Base-by-base conservation (phyloP, 2,888 invertebrate species). In the Vesta saturnalis region DNA sequence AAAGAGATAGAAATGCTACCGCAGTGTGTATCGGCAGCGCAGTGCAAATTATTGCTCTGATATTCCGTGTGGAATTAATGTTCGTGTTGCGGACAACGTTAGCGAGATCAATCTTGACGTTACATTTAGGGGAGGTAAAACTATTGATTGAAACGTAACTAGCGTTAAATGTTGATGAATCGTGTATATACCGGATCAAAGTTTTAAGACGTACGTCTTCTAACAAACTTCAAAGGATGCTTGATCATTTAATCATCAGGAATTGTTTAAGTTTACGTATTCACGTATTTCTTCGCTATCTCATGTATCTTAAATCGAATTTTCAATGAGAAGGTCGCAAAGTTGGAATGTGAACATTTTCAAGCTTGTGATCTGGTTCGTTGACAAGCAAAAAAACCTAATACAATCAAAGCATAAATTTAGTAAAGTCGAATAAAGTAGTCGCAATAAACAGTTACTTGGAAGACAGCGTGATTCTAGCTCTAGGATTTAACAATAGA, bases 371-470 rank as follows among this genome's bases (percentile, higher is more conserved):
- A 39, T 39, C 39, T 10, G 12, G 39, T n/a, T n/a, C n/a, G 39
- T 39, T n/a, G 39, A 39, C 39, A 39, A 39, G 56, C 10, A 15
- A 56, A 60, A 60, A 43, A 21, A 49, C 23, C 18, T 52, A 64
- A 60, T 58, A 63, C 68, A 68, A 69, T 64, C 64, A 57, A 64
- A 61, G 64, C 64, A 69, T 69, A 64, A 69, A 69, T 69, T 69
- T 56, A 30, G 46, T 54, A 57, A 64, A 69, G 64, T 64, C 69
- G 43, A 64, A 64, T 64, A 64, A 64, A 64, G 58, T 59, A 64
- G 18, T 49, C 49, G 1, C 56, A 56, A 60, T 60, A 65, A 65
- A 65, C 18, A 60, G 35, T 69, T 61, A 55, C 47, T 64, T 63
- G 49, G 56, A 69, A 57, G 64, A 59, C 64, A 64, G 64, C 69